A percentile compares a stretch with the other conserved stretches of the same genome.
These are phyloP conservation scores for Nephila pilipes DNA, from an alignment of 1,140 invertebrate genomes.

Conservation along the genomic window DNA sequence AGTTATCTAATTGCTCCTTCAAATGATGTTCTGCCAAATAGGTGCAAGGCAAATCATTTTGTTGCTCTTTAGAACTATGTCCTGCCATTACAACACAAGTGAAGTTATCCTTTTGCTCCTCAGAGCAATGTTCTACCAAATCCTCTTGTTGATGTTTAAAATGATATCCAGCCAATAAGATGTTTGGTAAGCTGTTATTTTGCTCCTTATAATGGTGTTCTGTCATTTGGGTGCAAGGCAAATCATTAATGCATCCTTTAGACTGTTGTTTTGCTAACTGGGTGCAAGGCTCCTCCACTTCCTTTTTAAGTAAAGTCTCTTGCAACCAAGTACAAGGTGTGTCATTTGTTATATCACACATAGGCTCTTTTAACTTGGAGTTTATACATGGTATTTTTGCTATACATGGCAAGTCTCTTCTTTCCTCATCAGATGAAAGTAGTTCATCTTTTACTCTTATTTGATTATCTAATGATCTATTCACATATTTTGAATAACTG, in stretches of 20 bases:
- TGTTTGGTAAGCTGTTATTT: background rate
- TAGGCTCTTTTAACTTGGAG: too few species aligned
- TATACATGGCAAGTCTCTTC: background rate
- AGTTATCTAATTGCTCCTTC: background rate
- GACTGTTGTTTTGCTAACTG: background rate
- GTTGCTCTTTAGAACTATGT: background rate
- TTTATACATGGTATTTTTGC: too few species aligned
- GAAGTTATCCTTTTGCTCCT: background rate
- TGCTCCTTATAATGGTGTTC: background rate
- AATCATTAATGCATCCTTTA: background rate
- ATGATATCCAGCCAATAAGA: background rate
- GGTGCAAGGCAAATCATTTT: background rate
- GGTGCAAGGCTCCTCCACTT: background rate
- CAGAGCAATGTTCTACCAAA: background rate
- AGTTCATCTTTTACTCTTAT: background rate
- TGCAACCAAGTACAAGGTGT: constrained; percentile 18
- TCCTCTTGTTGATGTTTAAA: background rate
- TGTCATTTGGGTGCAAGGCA: background rate
- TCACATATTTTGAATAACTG: background rate
- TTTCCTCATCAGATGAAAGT: constrained; percentile 21
- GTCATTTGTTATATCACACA: background rate
- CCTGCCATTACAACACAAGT: background rate
- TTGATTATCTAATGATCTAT: background rate
- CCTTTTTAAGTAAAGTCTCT: background rate
- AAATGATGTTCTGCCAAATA: background rate